A percentile compares a stretch with the other conserved stretches of the same genome.
These are phyloP conservation scores for Aurelia aurita DNA, from an alignment of 30 jellyfish, hydroid and myxozoan genomes.

Conservation along the genomic window DNA sequence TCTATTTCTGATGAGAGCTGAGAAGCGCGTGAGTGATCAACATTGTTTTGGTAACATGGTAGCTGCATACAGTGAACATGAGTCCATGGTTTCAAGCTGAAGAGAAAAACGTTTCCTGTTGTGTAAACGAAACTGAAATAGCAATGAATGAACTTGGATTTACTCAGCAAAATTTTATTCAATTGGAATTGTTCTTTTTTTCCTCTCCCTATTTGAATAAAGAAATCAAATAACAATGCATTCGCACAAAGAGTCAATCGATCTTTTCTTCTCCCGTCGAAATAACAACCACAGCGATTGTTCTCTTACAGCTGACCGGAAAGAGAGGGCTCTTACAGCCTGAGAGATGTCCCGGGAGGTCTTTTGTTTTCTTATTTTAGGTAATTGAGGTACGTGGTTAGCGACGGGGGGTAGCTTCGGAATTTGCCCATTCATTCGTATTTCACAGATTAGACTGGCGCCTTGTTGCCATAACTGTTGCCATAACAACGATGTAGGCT, in stretches of 20 bases:
- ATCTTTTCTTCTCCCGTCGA: slow-evolving; percentile 15
- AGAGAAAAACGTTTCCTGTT: slow-evolving; percentile 76
- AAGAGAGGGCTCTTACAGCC: slow-evolving; percentile 50
- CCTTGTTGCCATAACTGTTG: slow-evolving; percentile 30
- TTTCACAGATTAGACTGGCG: slow-evolving; percentile 59
- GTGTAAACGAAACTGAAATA: slow-evolving; percentile 55
- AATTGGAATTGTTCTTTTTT: slow-evolving; percentile 59
- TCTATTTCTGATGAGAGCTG: too few relatives aligned
- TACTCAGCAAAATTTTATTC: slow-evolving; percentile 51
- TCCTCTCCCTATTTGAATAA: slow-evolving; percentile 63
- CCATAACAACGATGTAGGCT: slow-evolving; percentile 4
- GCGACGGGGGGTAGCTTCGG: slow-evolving; percentile 58
- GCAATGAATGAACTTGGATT: slow-evolving; percentile 68
- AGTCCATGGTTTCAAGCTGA: slow-evolving; percentile 39
- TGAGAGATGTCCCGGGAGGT: slow-evolving; percentile 52
- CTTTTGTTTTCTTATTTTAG: slow-evolving; percentile 25
- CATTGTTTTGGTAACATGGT: slow-evolving; percentile 4
- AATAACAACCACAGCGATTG: slow-evolving; percentile 66
- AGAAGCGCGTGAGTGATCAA: neutral
- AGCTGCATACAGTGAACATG: too few relatives aligned
- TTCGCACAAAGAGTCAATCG: slow-evolving; percentile 28
- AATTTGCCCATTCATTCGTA: slow-evolving; percentile 12
- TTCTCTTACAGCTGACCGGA: slow-evolving; percentile 81
- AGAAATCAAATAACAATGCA: slow-evolving; percentile 59
- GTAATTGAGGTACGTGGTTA: slow-evolving; percentile 10